Evolutionary conservation across 2,113 vertebrate species (phyloP).

Genomic region (Marmota monax): DNA sequence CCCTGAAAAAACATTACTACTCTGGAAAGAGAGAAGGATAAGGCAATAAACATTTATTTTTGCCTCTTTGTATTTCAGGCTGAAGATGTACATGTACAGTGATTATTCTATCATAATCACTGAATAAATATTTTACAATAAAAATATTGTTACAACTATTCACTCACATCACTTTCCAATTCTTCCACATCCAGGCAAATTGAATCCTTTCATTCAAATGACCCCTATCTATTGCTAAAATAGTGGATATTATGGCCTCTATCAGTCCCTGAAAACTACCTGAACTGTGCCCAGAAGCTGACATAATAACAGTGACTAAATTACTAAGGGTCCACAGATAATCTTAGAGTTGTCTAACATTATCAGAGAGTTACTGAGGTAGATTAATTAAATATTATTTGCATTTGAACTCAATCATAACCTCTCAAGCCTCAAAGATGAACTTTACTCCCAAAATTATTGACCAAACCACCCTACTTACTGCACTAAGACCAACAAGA

Average conservation of each 20-base stretch:
- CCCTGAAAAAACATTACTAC: no score
- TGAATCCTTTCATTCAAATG: not conserved
- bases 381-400: not conserved
- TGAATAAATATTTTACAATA: conserved; percentile 4
- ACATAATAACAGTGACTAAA: conserved; percentile 6
- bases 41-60: not conserved
- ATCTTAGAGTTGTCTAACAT: not conserved
- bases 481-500: not conserved
- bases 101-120: not conserved
- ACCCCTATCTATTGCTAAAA: not conserved
- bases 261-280: not conserved
- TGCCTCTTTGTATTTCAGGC: not conserved
- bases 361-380: not conserved
- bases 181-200: not conserved
- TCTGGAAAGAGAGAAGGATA: not conserved
- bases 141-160: not conserved
- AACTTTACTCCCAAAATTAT: conserved; percentile 24
- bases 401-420: not conserved
- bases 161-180: not conserved
- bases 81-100: not conserved
- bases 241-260: not conserved
- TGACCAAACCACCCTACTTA: not conserved
- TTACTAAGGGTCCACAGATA: not conserved
- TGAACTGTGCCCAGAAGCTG: not conserved
- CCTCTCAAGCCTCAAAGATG: not conserved